These are phyloP conservation scores for Benitochromis conjunctus DNA, from an alignment of 2,113 vertebrate genomes.

Conservation along the genomic window DNA sequence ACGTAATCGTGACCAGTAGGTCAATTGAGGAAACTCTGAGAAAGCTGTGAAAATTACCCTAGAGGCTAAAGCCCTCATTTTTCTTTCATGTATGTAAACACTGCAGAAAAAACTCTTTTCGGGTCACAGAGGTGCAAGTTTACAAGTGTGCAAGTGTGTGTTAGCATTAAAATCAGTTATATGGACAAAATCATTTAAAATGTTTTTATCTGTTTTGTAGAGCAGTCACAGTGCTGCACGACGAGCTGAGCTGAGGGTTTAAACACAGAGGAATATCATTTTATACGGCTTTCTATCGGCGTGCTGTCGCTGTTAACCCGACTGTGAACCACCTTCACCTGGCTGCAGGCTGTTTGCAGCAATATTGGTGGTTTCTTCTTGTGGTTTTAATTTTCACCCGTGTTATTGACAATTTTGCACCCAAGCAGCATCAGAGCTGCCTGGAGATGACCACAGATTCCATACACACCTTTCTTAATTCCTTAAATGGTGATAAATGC, in stretches of 20 bases:
- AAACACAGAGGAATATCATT: not conserved
- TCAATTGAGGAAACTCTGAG: not conserved
- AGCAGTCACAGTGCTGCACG: not conserved
- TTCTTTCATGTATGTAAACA: not conserved
- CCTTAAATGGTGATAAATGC: not conserved
- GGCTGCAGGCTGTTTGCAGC: not conserved
- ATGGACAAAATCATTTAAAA: not conserved
- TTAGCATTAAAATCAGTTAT: not conserved
- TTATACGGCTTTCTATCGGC: not conserved
- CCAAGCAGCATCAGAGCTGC: not conserved
- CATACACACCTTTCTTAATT: not conserved
- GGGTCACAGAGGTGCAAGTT: not conserved
- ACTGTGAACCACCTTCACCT: not conserved
- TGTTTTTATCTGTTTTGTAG: not conserved
- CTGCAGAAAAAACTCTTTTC: not conserved
- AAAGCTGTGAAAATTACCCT: not conserved
- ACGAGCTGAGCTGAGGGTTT: not conserved
- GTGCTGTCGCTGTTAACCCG: too few species aligned
- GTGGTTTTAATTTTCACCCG: not conserved
- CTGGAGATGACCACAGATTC: not conserved
- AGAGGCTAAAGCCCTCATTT: not conserved
- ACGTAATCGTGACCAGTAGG: constrained; percentile 20
- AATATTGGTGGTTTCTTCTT: not conserved
- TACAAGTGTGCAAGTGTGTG: not conserved
- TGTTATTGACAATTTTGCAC: not conserved